phyloP scores from a whole-genome alignment of 2,797 vertebrate species.

The Hozukius guyotensis region DNA sequence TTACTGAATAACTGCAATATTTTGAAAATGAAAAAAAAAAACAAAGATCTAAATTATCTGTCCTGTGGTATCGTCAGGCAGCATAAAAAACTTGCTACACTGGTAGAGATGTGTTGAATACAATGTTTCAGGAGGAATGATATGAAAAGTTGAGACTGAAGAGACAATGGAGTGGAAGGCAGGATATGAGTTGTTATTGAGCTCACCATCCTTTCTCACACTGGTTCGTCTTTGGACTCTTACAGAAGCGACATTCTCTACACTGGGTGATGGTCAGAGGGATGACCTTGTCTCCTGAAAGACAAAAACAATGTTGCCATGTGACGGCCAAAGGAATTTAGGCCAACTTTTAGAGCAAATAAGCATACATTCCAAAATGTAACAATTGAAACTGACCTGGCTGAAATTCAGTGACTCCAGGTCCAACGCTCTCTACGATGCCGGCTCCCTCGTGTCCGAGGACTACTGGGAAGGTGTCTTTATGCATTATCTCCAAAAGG shows the following conservation, averaged over 20 bases:
- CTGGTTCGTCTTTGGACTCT: slow-evolving; percentile 91
- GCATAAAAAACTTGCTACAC: background rate
- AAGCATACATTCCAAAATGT: background rate
- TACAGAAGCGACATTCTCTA: slow-evolving; percentile 92
- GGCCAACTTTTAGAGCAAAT: background rate
- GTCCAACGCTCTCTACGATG: slow-evolving; percentile 81
- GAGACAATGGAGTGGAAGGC: background rate
- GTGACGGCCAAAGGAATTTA: background rate
- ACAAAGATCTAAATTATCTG: background rate
- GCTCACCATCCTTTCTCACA: slow-evolving; percentile 92
- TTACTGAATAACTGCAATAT: background rate
- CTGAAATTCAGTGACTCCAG: slow-evolving; percentile 79
- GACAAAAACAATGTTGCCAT: background rate
- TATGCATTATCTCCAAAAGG: background rate
- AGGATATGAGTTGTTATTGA: background rate
- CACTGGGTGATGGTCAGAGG: slow-evolving; percentile 88
- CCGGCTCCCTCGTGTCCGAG: slow-evolving; percentile 83
- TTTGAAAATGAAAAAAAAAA: background rate
- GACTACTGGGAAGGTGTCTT: slow-evolving; percentile 72
- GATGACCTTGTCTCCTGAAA: slow-evolving; percentile 83
- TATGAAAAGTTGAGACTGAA: background rate
- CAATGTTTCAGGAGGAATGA: background rate
- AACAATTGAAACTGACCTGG: slow-evolving; percentile 65
- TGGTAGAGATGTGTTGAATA: background rate
- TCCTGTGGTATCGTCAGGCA: background rate